A percentile compares a stretch with the other conserved stretches of the same genome.
These are phyloP conservation scores for Anthophora plumipes DNA, from an alignment of 2,888 invertebrate genomes.

Conservation along the genomic window DNA sequence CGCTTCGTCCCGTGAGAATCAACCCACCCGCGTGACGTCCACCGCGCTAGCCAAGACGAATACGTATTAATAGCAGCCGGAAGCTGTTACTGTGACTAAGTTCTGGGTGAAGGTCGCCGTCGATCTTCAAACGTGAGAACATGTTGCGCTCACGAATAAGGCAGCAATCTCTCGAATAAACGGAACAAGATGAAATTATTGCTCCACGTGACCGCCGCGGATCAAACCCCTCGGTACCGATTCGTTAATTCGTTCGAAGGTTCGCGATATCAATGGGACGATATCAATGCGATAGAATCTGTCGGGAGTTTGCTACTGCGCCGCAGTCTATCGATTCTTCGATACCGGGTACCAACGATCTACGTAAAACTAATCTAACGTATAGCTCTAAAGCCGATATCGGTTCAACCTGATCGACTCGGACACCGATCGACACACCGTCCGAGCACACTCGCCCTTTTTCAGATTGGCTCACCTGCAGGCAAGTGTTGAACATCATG, in stretches of 20 bases:
- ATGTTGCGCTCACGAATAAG: no score
- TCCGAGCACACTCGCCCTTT: conserved; percentile 68
- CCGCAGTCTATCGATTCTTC: neutral
- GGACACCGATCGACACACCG: no score
- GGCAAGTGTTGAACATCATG: conserved; percentile 93
- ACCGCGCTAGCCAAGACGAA: conserved; percentile 16
- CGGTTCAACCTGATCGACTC: no score
- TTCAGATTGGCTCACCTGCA: conserved; percentile 91
- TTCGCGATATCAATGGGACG: neutral
- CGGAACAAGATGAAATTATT: neutral
- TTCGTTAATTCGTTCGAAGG: conserved; percentile 11
- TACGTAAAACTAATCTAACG: no score
- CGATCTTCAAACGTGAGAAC: neutral
- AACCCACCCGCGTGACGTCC: neutral
- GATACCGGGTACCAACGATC: no score
- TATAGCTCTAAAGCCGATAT: no score
- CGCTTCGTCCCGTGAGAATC: neutral
- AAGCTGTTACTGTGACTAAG: conserved; percentile 34
- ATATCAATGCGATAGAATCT: no score
- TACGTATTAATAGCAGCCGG: conserved; percentile 53
- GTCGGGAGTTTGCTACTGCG: no score
- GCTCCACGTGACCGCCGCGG: neutral
- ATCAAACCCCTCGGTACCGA: neutral
- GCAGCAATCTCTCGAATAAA: no score
- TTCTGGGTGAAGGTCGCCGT: conserved; percentile 66